These are phyloP conservation scores for Istiophorus platypterus DNA, from an alignment of 2,113 vertebrate genomes.

Conservation along the genomic window DNA sequence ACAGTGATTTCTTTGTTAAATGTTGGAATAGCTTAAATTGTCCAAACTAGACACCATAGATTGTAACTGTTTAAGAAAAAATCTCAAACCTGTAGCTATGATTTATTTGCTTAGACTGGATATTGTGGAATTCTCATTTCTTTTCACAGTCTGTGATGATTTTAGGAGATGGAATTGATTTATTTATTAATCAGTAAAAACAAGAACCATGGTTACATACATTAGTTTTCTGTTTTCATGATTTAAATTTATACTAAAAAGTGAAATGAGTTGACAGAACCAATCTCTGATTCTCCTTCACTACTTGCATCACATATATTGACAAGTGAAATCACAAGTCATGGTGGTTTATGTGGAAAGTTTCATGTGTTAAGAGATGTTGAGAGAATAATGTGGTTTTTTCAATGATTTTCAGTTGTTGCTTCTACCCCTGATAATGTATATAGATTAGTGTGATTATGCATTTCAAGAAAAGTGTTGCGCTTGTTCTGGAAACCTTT, in stretches of 20 bases:
- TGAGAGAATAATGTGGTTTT: conserved; percentile 27
- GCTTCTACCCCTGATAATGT: not conserved
- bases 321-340: conserved; percentile 39
- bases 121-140: not conserved
- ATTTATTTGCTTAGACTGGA: not conserved
- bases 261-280: conserved; percentile 18
- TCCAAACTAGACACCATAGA: not conserved
- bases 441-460: not conserved
- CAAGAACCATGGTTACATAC: not conserved
- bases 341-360: conserved; percentile 32
- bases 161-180: not conserved
- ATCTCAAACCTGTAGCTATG: not conserved
- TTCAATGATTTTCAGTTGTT: conserved; percentile 12
- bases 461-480: not conserved
- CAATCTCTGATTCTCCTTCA: conserved; percentile 12
- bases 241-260: conserved; percentile 12
- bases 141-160: not conserved
- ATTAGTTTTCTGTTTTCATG: not conserved
- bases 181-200: not conserved
- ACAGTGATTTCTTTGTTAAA: conserved; percentile 19
- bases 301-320: conserved; percentile 2
- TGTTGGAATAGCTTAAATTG: not conserved
- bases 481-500: not conserved
- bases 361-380: conserved; percentile 39
- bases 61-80: not conserved